Percentiles rank a stretch among this genome's conserved stretches.
phyloP scores from a whole-genome alignment of 2,888 invertebrate species.

The Agrochola macilenta region DNA sequence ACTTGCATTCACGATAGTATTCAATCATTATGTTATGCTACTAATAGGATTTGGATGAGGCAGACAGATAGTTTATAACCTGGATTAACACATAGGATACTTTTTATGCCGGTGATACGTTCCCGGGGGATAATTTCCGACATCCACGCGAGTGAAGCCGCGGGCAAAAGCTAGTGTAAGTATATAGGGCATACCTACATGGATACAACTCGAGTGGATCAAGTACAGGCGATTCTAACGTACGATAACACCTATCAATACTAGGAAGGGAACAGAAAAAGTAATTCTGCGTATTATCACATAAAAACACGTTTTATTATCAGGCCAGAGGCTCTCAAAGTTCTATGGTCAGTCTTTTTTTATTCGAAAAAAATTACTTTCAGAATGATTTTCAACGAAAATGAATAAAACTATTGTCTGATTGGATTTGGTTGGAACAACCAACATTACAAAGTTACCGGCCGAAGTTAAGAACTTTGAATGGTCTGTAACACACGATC shows the following conservation, averaged over 20 bases:
- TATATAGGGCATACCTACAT: constrained; percentile 39
- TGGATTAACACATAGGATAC: too few relatives aligned
- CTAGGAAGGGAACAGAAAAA: constrained; percentile 63
- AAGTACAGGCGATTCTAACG: constrained; percentile 38
- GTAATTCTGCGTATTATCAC: constrained; percentile 59
- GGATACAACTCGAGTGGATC: constrained; percentile 13
- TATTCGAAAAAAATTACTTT: background rate
- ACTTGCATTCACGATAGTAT: too few relatives aligned
- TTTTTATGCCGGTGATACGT: too few relatives aligned
- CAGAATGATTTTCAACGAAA: background rate
- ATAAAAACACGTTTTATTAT: constrained; percentile 62
- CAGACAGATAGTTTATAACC: too few relatives aligned
- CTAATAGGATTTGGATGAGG: too few relatives aligned
- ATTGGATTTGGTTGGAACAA: background rate
- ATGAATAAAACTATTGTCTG: background rate
- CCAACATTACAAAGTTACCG: background rate
- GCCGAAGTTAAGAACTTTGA: too few relatives aligned
- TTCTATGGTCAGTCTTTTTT: background rate
- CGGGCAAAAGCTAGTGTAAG: too few relatives aligned
- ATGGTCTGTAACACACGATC: too few relatives aligned
- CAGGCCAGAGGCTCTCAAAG: constrained; percentile 49
- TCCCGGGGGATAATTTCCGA: too few relatives aligned
- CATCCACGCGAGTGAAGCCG: too few relatives aligned
- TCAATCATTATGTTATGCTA: too few relatives aligned
- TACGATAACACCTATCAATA: constrained; percentile 64